phyloP scores from a whole-genome alignment of 2,888 invertebrate genomes.

The Pogonocherus hispidulus region DNA sequence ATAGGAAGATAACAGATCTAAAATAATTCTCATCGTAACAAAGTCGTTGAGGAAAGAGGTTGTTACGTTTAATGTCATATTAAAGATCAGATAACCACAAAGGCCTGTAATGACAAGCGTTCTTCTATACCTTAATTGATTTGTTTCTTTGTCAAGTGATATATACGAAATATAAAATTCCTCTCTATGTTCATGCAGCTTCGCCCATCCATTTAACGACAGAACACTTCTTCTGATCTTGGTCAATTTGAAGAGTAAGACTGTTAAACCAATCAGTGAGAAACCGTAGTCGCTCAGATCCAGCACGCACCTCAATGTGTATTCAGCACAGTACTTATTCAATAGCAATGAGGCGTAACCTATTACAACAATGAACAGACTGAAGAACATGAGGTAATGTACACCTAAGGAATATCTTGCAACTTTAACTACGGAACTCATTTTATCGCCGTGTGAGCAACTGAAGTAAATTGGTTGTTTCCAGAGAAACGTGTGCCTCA shows the following conservation, averaged over 20 bases:
- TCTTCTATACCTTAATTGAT: not conserved
- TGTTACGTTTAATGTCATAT: not conserved
- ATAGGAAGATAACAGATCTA: not conserved
- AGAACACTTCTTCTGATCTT: not conserved
- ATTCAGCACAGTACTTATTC: not conserved
- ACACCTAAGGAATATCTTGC: not conserved
- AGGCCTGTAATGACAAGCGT: not conserved
- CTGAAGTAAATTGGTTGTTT: not conserved
- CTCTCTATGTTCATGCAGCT: not conserved
- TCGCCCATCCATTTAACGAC: not conserved
- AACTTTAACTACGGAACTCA: not conserved
- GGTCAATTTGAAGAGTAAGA: not conserved
- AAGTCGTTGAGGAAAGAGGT: not conserved
- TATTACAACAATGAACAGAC: not conserved
- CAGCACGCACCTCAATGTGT: constrained; percentile 1
- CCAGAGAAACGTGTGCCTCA: not conserved
- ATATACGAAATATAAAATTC: not conserved
- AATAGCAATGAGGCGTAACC: not conserved
- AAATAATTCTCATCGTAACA: not conserved
- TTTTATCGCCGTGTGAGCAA: not conserved
- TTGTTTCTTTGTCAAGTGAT: constrained; percentile 1
- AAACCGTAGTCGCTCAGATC: not conserved
- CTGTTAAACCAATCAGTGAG: not conserved
- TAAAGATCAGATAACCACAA: not conserved
- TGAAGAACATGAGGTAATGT: not conserved